These are phyloP conservation scores for Dryococelus australis DNA, from an alignment of 2,888 invertebrate species.

Conservation along the genomic window DNA sequence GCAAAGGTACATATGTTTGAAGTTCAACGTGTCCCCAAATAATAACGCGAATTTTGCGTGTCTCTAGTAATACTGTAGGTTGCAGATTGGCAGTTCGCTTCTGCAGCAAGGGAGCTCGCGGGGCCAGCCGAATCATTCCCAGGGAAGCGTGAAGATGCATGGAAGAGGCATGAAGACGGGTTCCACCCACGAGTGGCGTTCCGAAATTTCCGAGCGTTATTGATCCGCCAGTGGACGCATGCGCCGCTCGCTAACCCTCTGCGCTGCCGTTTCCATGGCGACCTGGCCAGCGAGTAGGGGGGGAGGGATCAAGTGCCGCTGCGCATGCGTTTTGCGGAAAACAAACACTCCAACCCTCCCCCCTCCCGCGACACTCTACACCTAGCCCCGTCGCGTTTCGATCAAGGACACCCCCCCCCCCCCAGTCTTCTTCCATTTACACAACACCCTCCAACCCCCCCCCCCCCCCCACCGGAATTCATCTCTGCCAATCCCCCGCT, in stretches of 20 bases:
- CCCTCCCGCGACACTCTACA: background rate
- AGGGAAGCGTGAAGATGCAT: too few relatives aligned
- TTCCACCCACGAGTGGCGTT: too few relatives aligned
- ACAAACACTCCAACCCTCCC: conserved; percentile 23
- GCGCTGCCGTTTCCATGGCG: conserved; percentile 17
- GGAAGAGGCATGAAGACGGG: too few relatives aligned
- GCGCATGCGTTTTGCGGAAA: background rate
- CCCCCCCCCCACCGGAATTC: background rate
- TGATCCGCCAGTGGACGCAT: background rate
- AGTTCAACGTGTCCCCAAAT: too few relatives aligned
- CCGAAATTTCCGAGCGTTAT: background rate
- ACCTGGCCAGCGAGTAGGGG: too few relatives aligned
- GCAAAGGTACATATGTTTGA: too few relatives aligned
- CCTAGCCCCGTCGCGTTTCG: background rate
- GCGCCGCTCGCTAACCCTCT: background rate
- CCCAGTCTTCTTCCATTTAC: too few relatives aligned
- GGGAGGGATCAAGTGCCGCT: background rate
- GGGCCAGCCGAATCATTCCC: too few relatives aligned
- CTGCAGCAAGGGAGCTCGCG: too few relatives aligned
- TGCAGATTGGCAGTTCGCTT: too few relatives aligned
- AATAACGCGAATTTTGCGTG: too few relatives aligned
- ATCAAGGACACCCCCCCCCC: background rate
- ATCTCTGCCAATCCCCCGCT: background rate
- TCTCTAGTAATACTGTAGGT: too few relatives aligned
- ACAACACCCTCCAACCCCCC: background rate